Evolutionary conservation across 2,888 invertebrate genomes (phyloP).

Genomic region (Eupsilia transversa): DNA sequence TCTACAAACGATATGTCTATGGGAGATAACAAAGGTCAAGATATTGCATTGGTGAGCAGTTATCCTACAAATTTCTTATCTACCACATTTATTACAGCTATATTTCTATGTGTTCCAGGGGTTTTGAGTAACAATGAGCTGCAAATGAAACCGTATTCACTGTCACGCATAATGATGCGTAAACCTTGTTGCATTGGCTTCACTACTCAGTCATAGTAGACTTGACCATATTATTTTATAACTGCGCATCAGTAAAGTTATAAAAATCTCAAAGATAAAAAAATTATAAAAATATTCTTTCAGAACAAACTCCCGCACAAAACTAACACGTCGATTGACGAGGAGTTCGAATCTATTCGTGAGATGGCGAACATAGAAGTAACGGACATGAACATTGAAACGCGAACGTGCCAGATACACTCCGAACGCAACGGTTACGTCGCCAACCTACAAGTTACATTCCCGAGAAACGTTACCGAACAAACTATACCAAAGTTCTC

Average conservation of each 20-base stretch:
- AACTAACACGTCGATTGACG: slow-evolving; percentile 84
- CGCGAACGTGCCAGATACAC: slow-evolving; percentile 91
- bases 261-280: not conserved
- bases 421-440: slow-evolving; percentile 89
- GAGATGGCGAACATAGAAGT: slow-evolving; percentile 89
- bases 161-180: not conserved
- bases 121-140: not conserved
- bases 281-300: slow-evolving; percentile 50
- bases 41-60: slow-evolving; percentile 82
- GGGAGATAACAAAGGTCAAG: slow-evolving; percentile 81
- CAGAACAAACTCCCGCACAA: slow-evolving; percentile 84
- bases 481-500: slow-evolving; percentile 88
- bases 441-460: slow-evolving; percentile 90
- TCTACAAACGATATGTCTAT: slow-evolving; percentile 83
- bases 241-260: not conserved
- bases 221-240: not conserved
- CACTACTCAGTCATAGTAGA: not conserved
- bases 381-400: slow-evolving; percentile 91
- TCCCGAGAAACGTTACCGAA: slow-evolving; percentile 89
- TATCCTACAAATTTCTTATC: not conserved
- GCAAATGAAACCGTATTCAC: not conserved
- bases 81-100: not conserved
- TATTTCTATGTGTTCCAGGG: not conserved
- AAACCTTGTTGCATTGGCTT: not conserved
- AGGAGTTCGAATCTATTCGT: slow-evolving; percentile 88